Base-by-base conservation (phyloP, 1,140 invertebrate genomes). In the Drosophila punjabiensis region DNA sequence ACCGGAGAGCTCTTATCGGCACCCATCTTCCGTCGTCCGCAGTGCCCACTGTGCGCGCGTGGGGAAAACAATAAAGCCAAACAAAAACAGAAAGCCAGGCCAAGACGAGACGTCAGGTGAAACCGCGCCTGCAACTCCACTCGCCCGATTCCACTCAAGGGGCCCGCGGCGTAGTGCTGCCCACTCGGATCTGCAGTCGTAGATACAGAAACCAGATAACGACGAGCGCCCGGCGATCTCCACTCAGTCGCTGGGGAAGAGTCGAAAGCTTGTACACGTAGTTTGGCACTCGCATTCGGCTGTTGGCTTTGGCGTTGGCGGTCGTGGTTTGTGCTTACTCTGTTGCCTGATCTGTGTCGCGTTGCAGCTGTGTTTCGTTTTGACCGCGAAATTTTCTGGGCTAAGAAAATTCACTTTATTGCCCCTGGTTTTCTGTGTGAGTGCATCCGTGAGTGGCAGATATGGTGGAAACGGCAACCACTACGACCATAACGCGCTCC, bases 391-490 rank as follows among this genome's bases (percentile, higher is more conserved):
- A 77, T 69, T 62, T 58, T 65, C 45, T 60, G 24, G 70, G 53
- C 70, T 43, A 37, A 58, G 45, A 50, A 47, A 74, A 71, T 56
- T 20, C 6, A 24, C 10, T 35, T 39, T 52, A 16, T 74, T 65
- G 41, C 41, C 32, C 28, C 28, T 35, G 16, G 24, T 47, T 37
- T 18, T 18, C 30, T 53, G 50, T 53, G 52, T 67, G 13, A 56
- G 64, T 80, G 64, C 52, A 68, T 48, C 28, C 48, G 61, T 53
- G 67, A 52, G 47, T 65, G 28, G 16, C 59, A 28, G 75, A 65
- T 58, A 92, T 92, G 91, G 91, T 92, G 48, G 91, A 92, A 81
- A 84, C 84, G 33, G 80, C 85, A 28, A 92, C 88, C 35, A 80
- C 82, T n/a, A 92, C 87, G 50, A 92, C 91, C 9, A 82, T 87